Percentiles rank a stretch among this genome's conserved stretches.
Evolutionary conservation across 2,113 vertebrate species (phyloP).

Genomic region (Lamprologus tigripictilis): DNA sequence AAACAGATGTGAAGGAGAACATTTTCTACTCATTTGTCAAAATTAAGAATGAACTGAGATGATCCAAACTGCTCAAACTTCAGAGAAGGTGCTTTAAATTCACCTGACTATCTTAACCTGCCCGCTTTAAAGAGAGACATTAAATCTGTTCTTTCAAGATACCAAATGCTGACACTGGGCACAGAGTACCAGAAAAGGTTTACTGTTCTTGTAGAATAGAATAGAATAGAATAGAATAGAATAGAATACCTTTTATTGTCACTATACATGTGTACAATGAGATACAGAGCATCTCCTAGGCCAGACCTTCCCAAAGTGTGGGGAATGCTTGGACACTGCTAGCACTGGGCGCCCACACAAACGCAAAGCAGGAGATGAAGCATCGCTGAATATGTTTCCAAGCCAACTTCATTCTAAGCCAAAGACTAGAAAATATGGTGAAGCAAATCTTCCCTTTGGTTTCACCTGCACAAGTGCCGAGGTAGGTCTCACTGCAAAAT

Average conservation of each 20-base stretch:
- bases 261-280: background rate
- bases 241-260: background rate
- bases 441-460: no score
- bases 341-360: no score
- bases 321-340: no score
- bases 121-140: background rate
- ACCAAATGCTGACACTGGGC: background rate
- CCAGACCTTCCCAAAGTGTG: background rate
- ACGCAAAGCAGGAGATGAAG: no score
- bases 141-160: background rate
- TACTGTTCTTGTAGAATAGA: background rate
- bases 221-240: background rate
- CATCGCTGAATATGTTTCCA: no score
- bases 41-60: background rate
- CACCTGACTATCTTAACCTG: background rate
- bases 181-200: background rate
- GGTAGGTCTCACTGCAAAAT: accelerated
- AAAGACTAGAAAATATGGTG: no score
- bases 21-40: background rate
- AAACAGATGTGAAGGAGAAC: background rate
- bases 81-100: accelerated
- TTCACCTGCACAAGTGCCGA: no score
- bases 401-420: no score
- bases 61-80: background rate
- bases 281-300: background rate